Evolutionary conservation across 2,797 vertebrate genomes (phyloP).

Genomic region (Chelon labrosus): DNA sequence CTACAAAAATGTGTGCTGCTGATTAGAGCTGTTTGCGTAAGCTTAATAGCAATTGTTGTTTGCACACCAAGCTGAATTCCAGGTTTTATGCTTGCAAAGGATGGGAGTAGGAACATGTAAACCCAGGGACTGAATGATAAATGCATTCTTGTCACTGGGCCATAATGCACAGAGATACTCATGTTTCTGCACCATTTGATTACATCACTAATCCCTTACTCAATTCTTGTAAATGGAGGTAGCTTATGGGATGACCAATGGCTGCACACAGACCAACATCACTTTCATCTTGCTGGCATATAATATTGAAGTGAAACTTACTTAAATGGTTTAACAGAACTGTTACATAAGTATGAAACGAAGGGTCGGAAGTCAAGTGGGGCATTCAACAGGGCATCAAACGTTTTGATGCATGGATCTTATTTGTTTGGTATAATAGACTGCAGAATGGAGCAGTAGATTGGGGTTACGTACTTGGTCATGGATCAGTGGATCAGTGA

Average conservation of each 20-base stretch:
- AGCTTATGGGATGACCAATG: slow-evolving; percentile 9
- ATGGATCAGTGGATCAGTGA: slow-evolving; percentile 33
- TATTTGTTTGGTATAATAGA: slow-evolving; percentile 13
- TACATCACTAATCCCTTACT: slow-evolving; percentile 55
- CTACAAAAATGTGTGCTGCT: slow-evolving; percentile 9
- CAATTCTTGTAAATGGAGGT: slow-evolving; percentile 28
- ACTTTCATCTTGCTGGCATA: neutral
- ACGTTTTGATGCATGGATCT: slow-evolving; percentile 1
- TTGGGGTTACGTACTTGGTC: slow-evolving; percentile 35
- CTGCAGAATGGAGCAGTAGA: neutral
- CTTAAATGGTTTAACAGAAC: neutral
- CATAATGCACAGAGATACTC: neutral
- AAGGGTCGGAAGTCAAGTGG: slow-evolving; percentile 4
- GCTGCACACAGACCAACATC: neutral
- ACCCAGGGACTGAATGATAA: neutral
- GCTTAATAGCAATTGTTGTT: slow-evolving; percentile 15
- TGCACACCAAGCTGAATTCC: slow-evolving; percentile 13
- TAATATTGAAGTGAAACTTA: neutral
- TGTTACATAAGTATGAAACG: neutral
- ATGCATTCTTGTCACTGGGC: neutral
- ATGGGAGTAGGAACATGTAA: slow-evolving; percentile 1
- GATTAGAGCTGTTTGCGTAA: slow-evolving; percentile 32
- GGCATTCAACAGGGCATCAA: neutral
- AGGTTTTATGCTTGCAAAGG: slow-evolving; percentile 10
- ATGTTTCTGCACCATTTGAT: slow-evolving; percentile 30